Evolutionary conservation across 2,888 invertebrate genomes (phyloP), one percentile per base, ranked within the genome.

Genomic region (Aporophyla nigra): DNA sequence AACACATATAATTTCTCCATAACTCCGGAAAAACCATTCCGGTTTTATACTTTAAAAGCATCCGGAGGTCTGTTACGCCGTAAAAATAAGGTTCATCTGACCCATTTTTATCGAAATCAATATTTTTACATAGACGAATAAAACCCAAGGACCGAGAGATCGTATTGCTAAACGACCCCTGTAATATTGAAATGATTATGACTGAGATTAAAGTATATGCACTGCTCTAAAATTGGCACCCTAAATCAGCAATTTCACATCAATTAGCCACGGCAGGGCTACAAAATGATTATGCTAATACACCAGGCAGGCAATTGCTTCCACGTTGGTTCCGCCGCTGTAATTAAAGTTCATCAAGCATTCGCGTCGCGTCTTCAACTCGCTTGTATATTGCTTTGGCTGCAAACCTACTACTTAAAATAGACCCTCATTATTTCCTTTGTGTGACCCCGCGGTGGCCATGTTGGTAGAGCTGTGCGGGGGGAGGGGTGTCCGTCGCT

Each of bases 291-390:
- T 93, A 94, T 94, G 93, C 92, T 93, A 93, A 94, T 93, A 92
- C 87, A 91, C 86, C 91, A 92, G 90, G 90, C 92, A 92, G 92
- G 92, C 92, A 92, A 93, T 93, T 90, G 92, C 92, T 92, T 93
- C 90, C 89, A 90, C 91, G 91, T 89, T 89, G 92, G 90, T 88
- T 88, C 89, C 90, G 89, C 85, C 86, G 88, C 84, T 89, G 93
- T 93, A 94, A 94, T 94, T 94, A 94, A 93, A 93, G 91, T 93
- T 93, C 92, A 93, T 94, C 93, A 92, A 86, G 88, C 89, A 93
- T 92, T 93, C 93, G 88, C 86, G 89, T 87, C 93, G 90, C 90
- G 93, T 93, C 93, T 92, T 89, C 90, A 83, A 85, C 90, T 86
- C 84, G 86, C 91, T 90, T 89, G 89, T 92, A 91, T 90, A 93